Percentiles rank a stretch among this genome's conserved stretches.
These are phyloP conservation scores for Epinephelus coioides DNA, from an alignment of 2,797 vertebrate genomes.

Conservation along the genomic window DNA sequence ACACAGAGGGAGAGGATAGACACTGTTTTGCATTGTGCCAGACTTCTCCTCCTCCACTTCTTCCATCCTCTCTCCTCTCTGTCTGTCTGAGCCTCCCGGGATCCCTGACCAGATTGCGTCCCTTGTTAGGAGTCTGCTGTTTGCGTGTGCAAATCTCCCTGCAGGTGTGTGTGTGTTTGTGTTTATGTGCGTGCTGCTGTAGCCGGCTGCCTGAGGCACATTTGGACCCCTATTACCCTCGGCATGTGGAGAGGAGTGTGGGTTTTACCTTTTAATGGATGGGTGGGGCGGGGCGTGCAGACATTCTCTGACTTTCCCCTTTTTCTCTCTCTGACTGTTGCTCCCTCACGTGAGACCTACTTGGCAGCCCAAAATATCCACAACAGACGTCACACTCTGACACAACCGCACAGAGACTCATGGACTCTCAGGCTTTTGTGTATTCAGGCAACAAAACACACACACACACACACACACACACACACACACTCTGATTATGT, in stretches of 20 bases:
- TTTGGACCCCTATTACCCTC: slow-evolving; percentile 66
- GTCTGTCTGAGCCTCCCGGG: slow-evolving; percentile 41
- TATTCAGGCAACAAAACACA: slow-evolving; percentile 41
- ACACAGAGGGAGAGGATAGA: neutral
- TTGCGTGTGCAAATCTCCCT: slow-evolving; percentile 49
- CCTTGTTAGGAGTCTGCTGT: slow-evolving; percentile 66
- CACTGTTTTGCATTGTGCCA: slow-evolving; percentile 33
- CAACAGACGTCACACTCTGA: slow-evolving; percentile 47
- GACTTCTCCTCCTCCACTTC: slow-evolving; percentile 33
- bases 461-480: slow-evolving; percentile 30
- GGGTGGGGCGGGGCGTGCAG: slow-evolving; percentile 46
- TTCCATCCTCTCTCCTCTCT: slow-evolving; percentile 21
- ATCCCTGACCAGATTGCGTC: slow-evolving; percentile 63
- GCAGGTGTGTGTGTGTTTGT: slow-evolving; percentile 33
- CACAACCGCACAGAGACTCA: slow-evolving; percentile 23
- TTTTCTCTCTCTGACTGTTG: slow-evolving; percentile 45
- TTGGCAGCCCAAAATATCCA: slow-evolving; percentile 70
- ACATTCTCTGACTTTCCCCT: slow-evolving; percentile 24
- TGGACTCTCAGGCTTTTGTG: slow-evolving; percentile 47
- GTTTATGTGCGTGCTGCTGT: slow-evolving; percentile 5
- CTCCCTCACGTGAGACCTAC: slow-evolving; percentile 62
- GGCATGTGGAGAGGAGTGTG: slow-evolving; percentile 52
- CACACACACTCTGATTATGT: slow-evolving; percentile 43
- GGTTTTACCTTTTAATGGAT: slow-evolving; percentile 66
- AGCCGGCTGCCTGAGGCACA: slow-evolving; percentile 42